phyloP scores from a whole-genome alignment of 2,113 vertebrate species.

The Paraplagusia blochii region DNA sequence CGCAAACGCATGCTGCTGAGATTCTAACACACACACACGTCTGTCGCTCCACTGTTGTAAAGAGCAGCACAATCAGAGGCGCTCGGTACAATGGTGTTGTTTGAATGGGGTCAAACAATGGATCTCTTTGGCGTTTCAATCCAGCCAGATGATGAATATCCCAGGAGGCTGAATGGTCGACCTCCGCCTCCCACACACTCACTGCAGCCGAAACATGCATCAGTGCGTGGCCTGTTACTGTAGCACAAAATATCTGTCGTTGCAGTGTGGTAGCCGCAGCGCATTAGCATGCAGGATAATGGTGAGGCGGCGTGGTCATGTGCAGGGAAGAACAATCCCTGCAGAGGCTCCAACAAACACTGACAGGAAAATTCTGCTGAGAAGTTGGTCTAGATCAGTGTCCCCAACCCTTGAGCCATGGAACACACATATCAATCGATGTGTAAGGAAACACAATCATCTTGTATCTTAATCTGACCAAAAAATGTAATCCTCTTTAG shows the following conservation, averaged over 20 bases:
- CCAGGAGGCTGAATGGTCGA: conserved; percentile 59
- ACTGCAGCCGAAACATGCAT: conserved; percentile 50
- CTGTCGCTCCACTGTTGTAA: conserved; percentile 30
- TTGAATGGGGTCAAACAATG: conserved; percentile 70
- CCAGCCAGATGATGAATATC: conserved; percentile 62
- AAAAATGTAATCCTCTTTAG: too few species aligned
- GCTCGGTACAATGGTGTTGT: conserved; percentile 59
- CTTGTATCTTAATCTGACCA: too few species aligned
- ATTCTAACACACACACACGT: conserved; percentile 37
- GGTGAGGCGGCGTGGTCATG: conserved; percentile 34
- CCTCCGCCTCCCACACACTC: conserved; percentile 55
- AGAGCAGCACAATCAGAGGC: conserved; percentile 51
- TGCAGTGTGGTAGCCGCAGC: conserved; percentile 31
- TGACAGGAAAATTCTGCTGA: too few species aligned
- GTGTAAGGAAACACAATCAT: too few species aligned
- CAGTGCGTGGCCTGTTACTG: conserved; percentile 42
- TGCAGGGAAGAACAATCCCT: not conserved
- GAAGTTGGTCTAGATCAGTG: too few species aligned
- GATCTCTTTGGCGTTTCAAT: conserved; percentile 61
- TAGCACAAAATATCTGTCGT: conserved; percentile 46
- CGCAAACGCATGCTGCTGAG: conserved; percentile 42
- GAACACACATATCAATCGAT: too few species aligned
- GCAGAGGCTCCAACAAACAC: not conserved
- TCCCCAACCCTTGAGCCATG: too few species aligned
- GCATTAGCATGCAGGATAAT: too few species aligned